phyloP scores from a whole-genome alignment of 2,113 vertebrate genomes.

The Dasyurus viverrinus region DNA sequence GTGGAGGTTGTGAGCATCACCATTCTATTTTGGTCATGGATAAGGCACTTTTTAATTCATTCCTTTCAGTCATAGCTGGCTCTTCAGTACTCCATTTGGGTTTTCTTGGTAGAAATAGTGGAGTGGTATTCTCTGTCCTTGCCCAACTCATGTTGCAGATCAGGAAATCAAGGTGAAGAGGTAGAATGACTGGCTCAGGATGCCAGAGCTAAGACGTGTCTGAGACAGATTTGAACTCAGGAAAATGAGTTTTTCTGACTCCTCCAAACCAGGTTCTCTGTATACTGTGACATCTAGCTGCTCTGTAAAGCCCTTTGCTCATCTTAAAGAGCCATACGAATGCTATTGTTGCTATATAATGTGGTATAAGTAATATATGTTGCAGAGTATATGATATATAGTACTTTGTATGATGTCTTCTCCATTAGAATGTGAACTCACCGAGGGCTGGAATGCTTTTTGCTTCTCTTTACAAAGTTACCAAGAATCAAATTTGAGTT shows the following conservation, averaged over 20 bases:
- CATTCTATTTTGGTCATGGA: not conserved
- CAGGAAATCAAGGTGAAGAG: not conserved
- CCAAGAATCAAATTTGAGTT: not conserved
- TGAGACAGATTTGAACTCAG: not conserved
- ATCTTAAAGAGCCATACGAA: not conserved
- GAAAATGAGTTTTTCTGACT: not conserved
- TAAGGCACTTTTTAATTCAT: not conserved
- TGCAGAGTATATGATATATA: not conserved
- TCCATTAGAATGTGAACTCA: not conserved
- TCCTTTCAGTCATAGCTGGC: not conserved
- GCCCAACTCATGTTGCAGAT: not conserved
- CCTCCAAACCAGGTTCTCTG: not conserved
- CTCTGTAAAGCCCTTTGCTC: not conserved
- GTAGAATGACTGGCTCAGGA: not conserved
- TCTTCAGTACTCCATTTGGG: not conserved
- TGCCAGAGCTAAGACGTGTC: not conserved
- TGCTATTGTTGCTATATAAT: not conserved
- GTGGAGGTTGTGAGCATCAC: not conserved
- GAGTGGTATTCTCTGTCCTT: not conserved
- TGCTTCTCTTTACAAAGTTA: no score
- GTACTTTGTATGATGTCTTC: not conserved
- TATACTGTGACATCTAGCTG: not conserved
- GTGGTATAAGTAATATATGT: no score
- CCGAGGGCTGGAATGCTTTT: not conserved
- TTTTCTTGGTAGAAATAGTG: not conserved